phyloP scores from a whole-genome alignment of 2,113 vertebrate genomes.

The Nannobrachium achirus region DNA sequence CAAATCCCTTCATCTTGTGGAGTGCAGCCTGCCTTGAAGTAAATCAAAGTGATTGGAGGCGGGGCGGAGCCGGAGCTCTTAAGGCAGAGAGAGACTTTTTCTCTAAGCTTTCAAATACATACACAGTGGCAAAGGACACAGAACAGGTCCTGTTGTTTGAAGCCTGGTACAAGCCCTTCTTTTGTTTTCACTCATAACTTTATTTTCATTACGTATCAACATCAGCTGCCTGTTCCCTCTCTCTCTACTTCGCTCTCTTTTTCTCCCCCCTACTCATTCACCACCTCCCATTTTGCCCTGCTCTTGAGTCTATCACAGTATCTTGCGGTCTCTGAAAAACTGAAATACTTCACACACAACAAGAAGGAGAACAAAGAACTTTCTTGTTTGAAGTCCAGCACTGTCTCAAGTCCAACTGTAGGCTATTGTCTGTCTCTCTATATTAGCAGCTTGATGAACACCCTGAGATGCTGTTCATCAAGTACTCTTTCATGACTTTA shows the following conservation, averaged over 20 bases:
- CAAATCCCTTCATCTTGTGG: too few relatives aligned
- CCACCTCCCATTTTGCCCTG: background rate
- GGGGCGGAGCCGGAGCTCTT: conserved; percentile 36
- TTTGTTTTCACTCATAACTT: background rate
- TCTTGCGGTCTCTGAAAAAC: background rate
- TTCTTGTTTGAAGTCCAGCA: too few relatives aligned
- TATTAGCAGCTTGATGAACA: too few relatives aligned
- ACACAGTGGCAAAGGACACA: conserved; percentile 1
- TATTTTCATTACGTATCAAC: conserved; percentile 41
- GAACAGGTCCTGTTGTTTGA: conserved; percentile 58
- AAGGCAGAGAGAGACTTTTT: conserved; percentile 42
- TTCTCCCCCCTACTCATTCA: conserved; percentile 23
- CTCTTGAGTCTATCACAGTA: conserved; percentile 17
- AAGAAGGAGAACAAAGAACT: too few relatives aligned
- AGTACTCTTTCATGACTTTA: too few relatives aligned
- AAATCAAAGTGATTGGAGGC: conserved; percentile 13
- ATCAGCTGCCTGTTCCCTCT: conserved; percentile 37
- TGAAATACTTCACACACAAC: too few relatives aligned
- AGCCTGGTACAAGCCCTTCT: conserved; percentile 57
- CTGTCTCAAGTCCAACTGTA: too few relatives aligned
- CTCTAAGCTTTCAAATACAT: conserved; percentile 45
- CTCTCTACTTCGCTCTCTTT: conserved; percentile 30
- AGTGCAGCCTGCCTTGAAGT: background rate
- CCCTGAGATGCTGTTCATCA: too few relatives aligned
- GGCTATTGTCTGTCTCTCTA: too few relatives aligned